Conservation (phyloP, 2,113 vertebrate genomes). For the Nannobrachium achirus region DNA sequence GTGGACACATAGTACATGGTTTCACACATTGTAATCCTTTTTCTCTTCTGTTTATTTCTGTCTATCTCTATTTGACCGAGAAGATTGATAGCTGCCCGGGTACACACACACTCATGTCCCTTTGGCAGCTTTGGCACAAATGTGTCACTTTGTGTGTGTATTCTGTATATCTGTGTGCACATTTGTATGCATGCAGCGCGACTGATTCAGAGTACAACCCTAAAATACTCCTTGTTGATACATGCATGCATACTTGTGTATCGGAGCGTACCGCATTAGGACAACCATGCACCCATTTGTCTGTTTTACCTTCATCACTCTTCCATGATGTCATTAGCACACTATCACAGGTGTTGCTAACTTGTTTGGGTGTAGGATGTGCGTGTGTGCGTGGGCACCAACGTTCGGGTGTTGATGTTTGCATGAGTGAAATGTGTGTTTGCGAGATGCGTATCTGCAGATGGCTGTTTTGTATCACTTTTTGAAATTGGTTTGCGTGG, state of each 20-base stretch:
- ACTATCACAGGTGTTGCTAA: constrained; percentile 41
- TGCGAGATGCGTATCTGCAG: constrained; percentile 55
- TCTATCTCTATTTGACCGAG: background rate
- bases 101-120: too few relatives aligned
- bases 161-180: too few relatives aligned
- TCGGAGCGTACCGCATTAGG: background rate
- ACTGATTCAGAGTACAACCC: too few relatives aligned
- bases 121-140: too few relatives aligned
- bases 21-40: too few relatives aligned
- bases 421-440: background rate
- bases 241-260: background rate
- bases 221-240: background rate
- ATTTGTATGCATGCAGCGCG: too few relatives aligned
- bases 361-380: constrained; percentile 2
- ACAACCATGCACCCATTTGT: background rate
- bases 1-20: too few relatives aligned
- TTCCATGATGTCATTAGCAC: constrained; percentile 46
- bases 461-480: constrained; percentile 73
- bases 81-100: too few relatives aligned
- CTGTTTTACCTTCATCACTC: constrained; percentile 32
- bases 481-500: constrained; percentile 24
- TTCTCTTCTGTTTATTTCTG: constrained; percentile 22
- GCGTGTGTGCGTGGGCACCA: constrained; percentile 5
- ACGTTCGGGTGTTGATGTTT: background rate
- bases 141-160: too few relatives aligned